A percentile compares a stretch with the other conserved stretches of the same genome.
These are phyloP conservation scores for Xenotilapia flavipinnis DNA, from an alignment of 2,113 vertebrate genomes.

Conservation along the genomic window DNA sequence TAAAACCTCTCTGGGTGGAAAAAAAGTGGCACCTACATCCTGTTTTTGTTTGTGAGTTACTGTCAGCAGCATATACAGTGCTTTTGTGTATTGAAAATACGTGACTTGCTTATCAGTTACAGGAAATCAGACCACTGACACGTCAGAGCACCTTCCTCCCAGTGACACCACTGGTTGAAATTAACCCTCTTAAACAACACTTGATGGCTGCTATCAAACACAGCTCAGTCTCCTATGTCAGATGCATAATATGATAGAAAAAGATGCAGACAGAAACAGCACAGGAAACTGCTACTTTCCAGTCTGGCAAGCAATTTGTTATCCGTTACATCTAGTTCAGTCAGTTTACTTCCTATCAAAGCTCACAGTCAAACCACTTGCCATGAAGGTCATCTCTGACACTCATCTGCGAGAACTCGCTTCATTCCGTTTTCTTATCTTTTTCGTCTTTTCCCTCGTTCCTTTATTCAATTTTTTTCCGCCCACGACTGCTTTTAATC, in stretches of 20 bases:
- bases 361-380: background rate
- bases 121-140: background rate
- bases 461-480: background rate
- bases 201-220: background rate
- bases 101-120: background rate
- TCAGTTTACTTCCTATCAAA: background rate
- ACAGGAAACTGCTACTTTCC: background rate
- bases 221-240: background rate
- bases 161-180: background rate
- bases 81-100: background rate
- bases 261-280: background rate
- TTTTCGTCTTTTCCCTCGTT: background rate
- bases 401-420: background rate
- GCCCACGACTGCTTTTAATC: constrained; percentile 8
- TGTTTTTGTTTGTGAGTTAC: background rate
- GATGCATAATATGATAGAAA: background rate
- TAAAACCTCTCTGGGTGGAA: background rate
- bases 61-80: background rate
- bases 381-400: background rate
- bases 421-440: background rate
- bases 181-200: background rate
- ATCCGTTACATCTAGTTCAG: background rate
- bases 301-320: background rate
- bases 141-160: constrained; percentile 11
- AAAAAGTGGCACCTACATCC: background rate